Conservation (phyloP, 2,888 invertebrate species). For the Zygogramma bicolorata region DNA sequence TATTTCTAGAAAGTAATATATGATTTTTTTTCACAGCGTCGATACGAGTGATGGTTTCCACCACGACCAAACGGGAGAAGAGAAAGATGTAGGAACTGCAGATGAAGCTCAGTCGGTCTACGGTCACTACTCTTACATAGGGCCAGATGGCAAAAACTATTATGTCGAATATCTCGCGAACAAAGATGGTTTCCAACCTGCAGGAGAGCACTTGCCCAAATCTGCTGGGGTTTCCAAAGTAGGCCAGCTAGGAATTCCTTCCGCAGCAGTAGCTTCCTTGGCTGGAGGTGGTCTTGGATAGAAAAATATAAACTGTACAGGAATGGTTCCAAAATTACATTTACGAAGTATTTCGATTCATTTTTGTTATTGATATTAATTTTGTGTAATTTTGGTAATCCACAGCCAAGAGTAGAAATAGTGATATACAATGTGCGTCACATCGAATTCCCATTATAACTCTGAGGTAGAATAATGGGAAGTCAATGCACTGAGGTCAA, state of each 20-base stretch:
- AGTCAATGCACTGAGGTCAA: too few relatives aligned
- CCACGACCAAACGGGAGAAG: conserved; percentile 67
- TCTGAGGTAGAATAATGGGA: too few relatives aligned
- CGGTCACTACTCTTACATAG: conserved; percentile 72
- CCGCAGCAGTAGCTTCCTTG: conserved; percentile 59
- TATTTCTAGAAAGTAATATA: neutral
- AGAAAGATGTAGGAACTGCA: conserved; percentile 68
- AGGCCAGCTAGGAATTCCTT: conserved; percentile 60
- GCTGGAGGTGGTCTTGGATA: conserved; percentile 58
- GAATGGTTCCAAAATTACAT: too few relatives aligned
- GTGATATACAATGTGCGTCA: too few relatives aligned
- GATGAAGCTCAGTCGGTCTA: conserved; percentile 67
- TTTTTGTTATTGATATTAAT: neutral
- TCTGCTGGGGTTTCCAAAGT: conserved; percentile 53
- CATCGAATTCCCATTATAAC: too few relatives aligned
- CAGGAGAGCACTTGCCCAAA: conserved; percentile 58
- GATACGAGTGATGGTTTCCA: conserved; percentile 70
- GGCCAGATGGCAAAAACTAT: conserved; percentile 69
- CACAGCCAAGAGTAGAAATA: too few relatives aligned
- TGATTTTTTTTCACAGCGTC: conserved; percentile 42
- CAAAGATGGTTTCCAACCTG: conserved; percentile 69
- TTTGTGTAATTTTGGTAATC: neutral
- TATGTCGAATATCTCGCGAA: conserved; percentile 70
- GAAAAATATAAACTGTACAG: neutral
- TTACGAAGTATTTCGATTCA: neutral